phyloP scores from a whole-genome alignment of 1,140 invertebrate species.

The Dinoponera quadriceps region DNA sequence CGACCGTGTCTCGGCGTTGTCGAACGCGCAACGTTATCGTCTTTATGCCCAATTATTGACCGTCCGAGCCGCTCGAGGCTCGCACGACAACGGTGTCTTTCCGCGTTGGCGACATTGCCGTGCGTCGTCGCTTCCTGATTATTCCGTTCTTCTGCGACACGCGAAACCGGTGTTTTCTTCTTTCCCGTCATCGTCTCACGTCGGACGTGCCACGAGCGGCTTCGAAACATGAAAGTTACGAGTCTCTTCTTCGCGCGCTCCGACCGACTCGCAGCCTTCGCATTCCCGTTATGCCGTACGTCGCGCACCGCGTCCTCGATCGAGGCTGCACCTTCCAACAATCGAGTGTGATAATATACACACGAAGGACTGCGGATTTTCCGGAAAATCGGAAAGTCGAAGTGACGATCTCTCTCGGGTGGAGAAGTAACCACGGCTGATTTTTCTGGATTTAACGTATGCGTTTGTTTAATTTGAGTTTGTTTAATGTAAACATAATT shows the following conservation, averaged over 20 bases:
- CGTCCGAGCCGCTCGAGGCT: slow-evolving; percentile 31
- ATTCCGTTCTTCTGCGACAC: slow-evolving; percentile 3
- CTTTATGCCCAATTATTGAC: slow-evolving; percentile 60
- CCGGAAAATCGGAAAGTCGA: too few relatives aligned
- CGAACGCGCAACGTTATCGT: slow-evolving; percentile 3
- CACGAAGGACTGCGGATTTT: too few relatives aligned
- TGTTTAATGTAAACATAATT: too few relatives aligned
- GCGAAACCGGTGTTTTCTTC: neutral
- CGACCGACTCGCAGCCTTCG: neutral
- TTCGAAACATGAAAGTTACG: neutral
- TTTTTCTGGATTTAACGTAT: too few relatives aligned
- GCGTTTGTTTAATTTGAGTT: too few relatives aligned
- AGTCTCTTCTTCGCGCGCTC: neutral
- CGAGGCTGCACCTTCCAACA: neutral
- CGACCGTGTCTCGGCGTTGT: neutral
- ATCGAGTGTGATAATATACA: neutral
- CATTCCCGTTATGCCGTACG: neutral
- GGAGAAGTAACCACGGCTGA: too few relatives aligned
- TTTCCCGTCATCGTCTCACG: neutral
- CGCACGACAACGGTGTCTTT: slow-evolving; percentile 9
- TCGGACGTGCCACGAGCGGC: neutral
- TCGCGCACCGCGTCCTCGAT: neutral
- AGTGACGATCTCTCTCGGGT: too few relatives aligned
- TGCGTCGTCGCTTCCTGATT: neutral
- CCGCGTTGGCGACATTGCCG: neutral